Evolutionary conservation across 2,113 vertebrate species (phyloP).

Genomic region (Dipodomys spectabilis): DNA sequence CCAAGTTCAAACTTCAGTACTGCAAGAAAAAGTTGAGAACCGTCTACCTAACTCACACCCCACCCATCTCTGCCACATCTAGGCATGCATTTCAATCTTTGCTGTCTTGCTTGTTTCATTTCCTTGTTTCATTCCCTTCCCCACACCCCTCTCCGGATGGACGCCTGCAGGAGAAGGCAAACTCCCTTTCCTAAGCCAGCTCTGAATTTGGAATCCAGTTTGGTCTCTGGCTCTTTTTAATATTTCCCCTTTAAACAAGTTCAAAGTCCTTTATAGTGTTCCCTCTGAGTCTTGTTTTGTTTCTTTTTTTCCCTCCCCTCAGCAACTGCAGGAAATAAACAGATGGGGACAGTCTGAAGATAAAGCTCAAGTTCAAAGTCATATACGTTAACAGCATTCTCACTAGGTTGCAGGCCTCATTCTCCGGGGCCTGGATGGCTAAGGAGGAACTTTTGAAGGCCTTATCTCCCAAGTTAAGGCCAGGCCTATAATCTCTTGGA

Average conservation of each 20-base stretch:
- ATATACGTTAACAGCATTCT: not conserved
- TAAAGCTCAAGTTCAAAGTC: slow-evolving; percentile 55
- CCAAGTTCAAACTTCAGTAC: not conserved
- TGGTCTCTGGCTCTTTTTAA: not conserved
- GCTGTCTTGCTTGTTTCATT: not conserved
- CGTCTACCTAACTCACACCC: not conserved
- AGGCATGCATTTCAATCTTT: not conserved
- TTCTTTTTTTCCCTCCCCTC: not conserved
- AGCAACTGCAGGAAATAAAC: slow-evolving; percentile 43
- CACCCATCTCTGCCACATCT: rapidly evolving
- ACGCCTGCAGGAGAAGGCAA: not conserved
- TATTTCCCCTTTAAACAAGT: slow-evolving; percentile 46
- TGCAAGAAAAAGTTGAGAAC: not conserved
- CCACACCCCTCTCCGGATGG: rapidly evolving
- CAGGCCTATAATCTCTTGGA: not conserved
- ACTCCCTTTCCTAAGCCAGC: not conserved
- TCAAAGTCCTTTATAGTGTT: slow-evolving; percentile 40
- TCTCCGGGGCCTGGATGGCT: not conserved
- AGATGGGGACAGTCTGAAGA: slow-evolving; percentile 8
- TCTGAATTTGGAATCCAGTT: not conserved
- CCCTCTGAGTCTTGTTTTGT: not conserved
- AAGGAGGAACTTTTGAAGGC: not conserved
- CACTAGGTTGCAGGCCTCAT: not conserved
- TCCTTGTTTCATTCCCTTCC: not conserved
- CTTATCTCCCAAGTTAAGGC: not conserved